These are phyloP conservation scores for Synanthedon tipuliformis DNA, from an alignment of 2,888 invertebrate genomes.

Conservation along the genomic window DNA sequence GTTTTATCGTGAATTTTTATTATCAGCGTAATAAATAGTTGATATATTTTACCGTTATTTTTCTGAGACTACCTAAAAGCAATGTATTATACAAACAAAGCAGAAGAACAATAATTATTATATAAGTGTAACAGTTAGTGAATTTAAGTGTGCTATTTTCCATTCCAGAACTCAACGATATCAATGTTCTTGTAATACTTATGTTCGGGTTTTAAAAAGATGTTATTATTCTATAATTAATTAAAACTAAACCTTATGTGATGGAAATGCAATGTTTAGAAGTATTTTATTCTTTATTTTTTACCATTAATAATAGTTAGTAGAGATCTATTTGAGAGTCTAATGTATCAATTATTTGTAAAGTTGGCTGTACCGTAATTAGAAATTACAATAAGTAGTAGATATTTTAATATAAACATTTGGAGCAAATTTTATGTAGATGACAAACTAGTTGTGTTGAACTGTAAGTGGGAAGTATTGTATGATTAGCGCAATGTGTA, in stretches of 20 bases:
- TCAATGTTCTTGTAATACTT: conserved; percentile 68
- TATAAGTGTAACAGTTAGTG: conserved; percentile 70
- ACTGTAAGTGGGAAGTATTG: conserved; percentile 65
- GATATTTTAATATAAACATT: conserved; percentile 70
- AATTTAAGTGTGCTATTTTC: conserved; percentile 71
- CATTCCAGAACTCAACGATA: conserved; percentile 70
- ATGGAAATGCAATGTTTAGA: conserved; percentile 72
- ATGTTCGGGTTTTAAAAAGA: conserved; percentile 66
- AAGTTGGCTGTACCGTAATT: conserved; percentile 69
- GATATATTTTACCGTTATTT: conserved; percentile 66
- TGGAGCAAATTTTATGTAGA: conserved; percentile 70
- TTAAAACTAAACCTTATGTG: conserved; percentile 69
- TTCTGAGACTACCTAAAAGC: conserved; percentile 66
- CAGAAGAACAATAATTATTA: conserved; percentile 71
- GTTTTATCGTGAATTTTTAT: conserved; percentile 42
- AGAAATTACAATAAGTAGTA: conserved; percentile 70
- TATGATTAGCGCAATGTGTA: conserved; percentile 60
- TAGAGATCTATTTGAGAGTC: conserved; percentile 71
- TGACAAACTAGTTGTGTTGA: conserved; percentile 67
- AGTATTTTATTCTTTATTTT: conserved; percentile 71
- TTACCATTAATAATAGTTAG: conserved; percentile 70
- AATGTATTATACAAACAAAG: conserved; percentile 68
- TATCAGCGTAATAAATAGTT: conserved; percentile 61
- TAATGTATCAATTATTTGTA: conserved; percentile 72
- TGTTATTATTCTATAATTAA: conserved; percentile 68